Evolutionary conservation across 2,888 invertebrate genomes (phyloP).

Genomic region (Cosmia pyralina): DNA sequence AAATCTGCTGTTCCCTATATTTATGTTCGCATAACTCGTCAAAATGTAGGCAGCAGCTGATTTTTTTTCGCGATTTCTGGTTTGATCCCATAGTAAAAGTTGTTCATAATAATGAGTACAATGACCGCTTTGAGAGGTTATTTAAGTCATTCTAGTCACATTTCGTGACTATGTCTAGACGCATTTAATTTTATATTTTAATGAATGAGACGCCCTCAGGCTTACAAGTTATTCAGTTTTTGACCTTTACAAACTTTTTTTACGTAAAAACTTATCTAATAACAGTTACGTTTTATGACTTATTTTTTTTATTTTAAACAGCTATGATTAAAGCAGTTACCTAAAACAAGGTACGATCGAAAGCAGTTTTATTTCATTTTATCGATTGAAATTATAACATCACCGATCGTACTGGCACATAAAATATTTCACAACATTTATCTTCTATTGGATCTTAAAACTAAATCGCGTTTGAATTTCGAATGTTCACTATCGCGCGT

Average conservation of each 20-base stretch:
- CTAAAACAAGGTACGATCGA: background rate
- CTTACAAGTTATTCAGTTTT: background rate
- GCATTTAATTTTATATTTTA: slow-evolving; percentile 31
- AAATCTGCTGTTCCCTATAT: no score
- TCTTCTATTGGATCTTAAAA: slow-evolving; percentile 37
- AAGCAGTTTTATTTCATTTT: background rate
- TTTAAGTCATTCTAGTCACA: background rate
- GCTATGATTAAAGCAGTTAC: background rate
- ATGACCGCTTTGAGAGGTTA: no score
- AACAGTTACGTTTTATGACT: background rate
- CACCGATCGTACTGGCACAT: background rate
- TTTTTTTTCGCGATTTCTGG: no score
- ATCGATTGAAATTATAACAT: slow-evolving; percentile 5
- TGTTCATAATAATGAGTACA: no score
- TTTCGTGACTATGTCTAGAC: slow-evolving; percentile 36
- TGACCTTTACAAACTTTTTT: slow-evolving; percentile 25
- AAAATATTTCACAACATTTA: slow-evolving; percentile 18
- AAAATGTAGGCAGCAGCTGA: no score
- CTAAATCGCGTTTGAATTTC: slow-evolving; percentile 41
- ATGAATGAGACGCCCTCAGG: slow-evolving; percentile 8
- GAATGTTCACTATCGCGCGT: slow-evolving; percentile 32
- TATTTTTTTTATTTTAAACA: background rate
- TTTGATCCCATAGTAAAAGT: no score
- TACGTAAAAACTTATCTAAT: background rate
- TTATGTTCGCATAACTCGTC: no score